Conservation (phyloP, 2,888 invertebrate genomes). For the Pachliopta kotzebuea region DNA sequence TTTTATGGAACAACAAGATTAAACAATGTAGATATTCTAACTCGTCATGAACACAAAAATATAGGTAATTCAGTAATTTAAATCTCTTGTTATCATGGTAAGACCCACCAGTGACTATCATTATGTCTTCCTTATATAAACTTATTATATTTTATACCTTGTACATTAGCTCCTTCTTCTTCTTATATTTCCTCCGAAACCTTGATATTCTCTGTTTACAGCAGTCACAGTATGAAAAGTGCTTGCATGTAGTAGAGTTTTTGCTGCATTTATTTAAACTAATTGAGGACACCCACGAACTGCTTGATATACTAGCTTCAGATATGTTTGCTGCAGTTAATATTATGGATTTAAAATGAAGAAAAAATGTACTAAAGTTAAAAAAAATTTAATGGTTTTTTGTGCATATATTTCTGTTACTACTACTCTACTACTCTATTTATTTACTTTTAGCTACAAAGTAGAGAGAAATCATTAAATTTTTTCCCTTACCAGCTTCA, state of each 20-base stretch:
- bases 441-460: too few species aligned
- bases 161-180: conserved; percentile 44
- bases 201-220: conserved; percentile 48
- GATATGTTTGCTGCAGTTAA: conserved; percentile 37
- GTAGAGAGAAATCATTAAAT: too few species aligned
- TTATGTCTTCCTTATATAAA: too few species aligned
- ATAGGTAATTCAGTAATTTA: too few species aligned
- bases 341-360: neutral
- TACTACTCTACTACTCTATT: too few species aligned
- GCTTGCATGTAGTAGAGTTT: conserved; percentile 43
- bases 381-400: neutral
- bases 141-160: conserved; percentile 41
- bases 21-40: too few species aligned
- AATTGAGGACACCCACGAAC: conserved; percentile 10
- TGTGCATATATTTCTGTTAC: too few species aligned
- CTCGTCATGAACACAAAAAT: too few species aligned
- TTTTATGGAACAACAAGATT: too few species aligned
- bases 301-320: conserved; percentile 38
- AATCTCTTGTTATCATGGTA: too few species aligned
- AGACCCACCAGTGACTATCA: too few species aligned
- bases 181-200: conserved; percentile 49
- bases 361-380: neutral
- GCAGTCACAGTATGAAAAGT: conserved; percentile 47
- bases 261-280: neutral
- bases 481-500: conserved; percentile 38